Evolutionary conservation across 37 sponge, comb jelly and placozoan genomes (phyloP).

Genomic region (Hexactinellida sp.): DNA sequence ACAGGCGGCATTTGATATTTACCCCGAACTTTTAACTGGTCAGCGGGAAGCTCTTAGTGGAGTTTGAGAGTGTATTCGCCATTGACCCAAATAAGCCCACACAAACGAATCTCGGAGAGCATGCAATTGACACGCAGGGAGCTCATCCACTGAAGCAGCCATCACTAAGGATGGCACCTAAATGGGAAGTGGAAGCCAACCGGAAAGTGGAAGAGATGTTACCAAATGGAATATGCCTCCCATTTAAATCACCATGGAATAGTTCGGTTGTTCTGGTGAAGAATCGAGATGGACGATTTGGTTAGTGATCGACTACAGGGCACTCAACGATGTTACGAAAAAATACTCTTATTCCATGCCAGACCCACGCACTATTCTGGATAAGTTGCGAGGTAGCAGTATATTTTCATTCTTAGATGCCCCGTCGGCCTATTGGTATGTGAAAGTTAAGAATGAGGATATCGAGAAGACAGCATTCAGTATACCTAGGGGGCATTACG

Average conservation of each 20-base stretch:
- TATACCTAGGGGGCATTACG: constrained; percentile 17
- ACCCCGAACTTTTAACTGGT: too few species aligned
- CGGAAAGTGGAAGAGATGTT: not conserved
- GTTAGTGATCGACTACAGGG: not conserved
- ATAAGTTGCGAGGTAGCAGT: constrained; percentile 17
- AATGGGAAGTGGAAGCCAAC: not conserved
- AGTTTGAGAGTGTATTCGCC: not conserved
- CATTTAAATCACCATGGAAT: not conserved
- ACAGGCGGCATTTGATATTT: too few species aligned
- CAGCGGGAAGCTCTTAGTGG: not conserved
- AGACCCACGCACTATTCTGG: not conserved
- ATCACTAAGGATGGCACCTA: not conserved
- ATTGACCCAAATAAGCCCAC: not conserved
- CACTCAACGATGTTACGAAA: not conserved
- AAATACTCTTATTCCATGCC: constrained; percentile 9
- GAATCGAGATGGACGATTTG: not conserved
- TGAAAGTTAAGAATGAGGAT: constrained; percentile 20
- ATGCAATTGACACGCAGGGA: not conserved
- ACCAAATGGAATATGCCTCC: not conserved
- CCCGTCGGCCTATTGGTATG: constrained; percentile 24
- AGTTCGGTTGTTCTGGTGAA: not conserved
- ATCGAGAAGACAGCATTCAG: constrained; percentile 25
- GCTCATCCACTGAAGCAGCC: not conserved
- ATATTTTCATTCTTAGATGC: constrained; percentile 27
- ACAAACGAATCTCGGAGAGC: not conserved